A percentile compares a stretch with the other conserved stretches of the same genome.
Conservation (phyloP, 1,140 invertebrate species). For the Drosophila lacertosa region DNA sequence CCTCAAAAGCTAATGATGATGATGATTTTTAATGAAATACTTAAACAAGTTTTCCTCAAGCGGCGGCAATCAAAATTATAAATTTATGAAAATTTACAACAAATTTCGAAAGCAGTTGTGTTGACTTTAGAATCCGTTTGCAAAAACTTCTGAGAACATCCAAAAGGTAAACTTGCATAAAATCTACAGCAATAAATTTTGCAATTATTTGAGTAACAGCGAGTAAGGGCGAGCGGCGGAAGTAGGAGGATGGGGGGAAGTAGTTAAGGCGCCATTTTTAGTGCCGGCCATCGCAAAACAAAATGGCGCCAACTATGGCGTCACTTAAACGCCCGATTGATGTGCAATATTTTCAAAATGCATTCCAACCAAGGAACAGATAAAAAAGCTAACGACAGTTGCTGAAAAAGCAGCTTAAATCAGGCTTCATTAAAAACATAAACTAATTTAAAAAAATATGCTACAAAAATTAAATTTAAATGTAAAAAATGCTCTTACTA, state of each 20-base stretch:
- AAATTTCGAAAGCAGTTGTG: conserved; percentile 28
- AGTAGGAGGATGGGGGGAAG: not conserved
- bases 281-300: conserved; percentile 39
- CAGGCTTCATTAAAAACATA: not conserved
- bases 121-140: conserved; percentile 34
- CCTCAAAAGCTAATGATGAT: conserved; percentile 50
- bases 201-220: conserved; percentile 48
- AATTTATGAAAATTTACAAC: conserved; percentile 52
- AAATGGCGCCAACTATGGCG: conserved; percentile 52
- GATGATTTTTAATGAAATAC: conserved; percentile 60
- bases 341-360: conserved; percentile 60
- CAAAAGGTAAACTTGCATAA: conserved; percentile 49
- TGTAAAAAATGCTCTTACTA: too few relatives aligned
- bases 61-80: conserved; percentile 60
- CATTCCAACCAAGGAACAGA: conserved; percentile 15
- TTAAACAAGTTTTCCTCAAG: conserved; percentile 40
- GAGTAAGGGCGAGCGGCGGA: not conserved
- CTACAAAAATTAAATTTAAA: too few relatives aligned
- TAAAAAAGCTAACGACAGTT: conserved; percentile 14
- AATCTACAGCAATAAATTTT: conserved; percentile 51
- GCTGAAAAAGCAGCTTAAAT: conserved; percentile 3
- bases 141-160: conserved; percentile 36
- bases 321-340: conserved; percentile 62
- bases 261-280: conserved; percentile 31
- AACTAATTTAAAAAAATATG: too few relatives aligned